phyloP scores from a whole-genome alignment of 1,140 invertebrate species.

The Procambarus virginalis region DNA sequence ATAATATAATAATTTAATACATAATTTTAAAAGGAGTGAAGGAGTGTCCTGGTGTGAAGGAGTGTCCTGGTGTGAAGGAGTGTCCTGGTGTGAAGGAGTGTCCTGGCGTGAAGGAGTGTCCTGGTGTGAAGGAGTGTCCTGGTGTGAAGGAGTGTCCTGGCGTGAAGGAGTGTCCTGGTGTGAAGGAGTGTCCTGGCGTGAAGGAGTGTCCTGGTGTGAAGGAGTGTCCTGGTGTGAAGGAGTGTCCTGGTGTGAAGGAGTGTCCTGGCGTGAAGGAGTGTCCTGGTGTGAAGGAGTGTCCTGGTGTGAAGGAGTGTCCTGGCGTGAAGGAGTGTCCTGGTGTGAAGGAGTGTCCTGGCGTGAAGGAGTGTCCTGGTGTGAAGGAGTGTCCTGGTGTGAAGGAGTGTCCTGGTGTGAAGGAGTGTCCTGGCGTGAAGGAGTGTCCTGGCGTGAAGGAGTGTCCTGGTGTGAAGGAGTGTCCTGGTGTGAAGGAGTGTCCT shows the following conservation, averaged over 20 bases:
- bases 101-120: no score
- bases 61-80: no score
- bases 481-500: neutral
- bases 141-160: neutral
- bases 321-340: neutral
- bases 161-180: neutral
- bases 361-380: neutral
- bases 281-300: neutral
- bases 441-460: no score
- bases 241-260: neutral
- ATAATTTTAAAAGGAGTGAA: no score
- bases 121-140: no score
- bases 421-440: neutral
- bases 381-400: neutral
- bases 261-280: no score
- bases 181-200: neutral
- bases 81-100: no score
- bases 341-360: neutral
- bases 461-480: neutral
- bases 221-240: neutral
- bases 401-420: neutral
- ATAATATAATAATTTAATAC: no score
- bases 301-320: neutral
- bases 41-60: no score
- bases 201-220: no score